Conservation (phyloP, 2,888 invertebrate species). For the Meta bourneti region DNA sequence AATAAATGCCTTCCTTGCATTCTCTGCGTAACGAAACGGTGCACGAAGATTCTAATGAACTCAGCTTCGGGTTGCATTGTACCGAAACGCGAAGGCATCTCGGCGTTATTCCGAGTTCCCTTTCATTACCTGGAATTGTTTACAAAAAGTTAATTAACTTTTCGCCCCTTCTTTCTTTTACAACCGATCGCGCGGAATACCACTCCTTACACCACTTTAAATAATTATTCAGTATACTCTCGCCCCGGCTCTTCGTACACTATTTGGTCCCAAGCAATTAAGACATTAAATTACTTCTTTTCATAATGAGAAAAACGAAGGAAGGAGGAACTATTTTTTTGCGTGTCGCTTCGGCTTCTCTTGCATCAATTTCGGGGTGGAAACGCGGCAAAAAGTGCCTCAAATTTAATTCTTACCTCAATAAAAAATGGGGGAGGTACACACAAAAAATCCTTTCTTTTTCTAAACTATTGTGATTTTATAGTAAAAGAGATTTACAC, state of each 20-base stretch:
- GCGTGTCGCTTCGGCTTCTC: not conserved
- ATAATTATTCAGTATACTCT: not conserved
- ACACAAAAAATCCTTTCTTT: not conserved
- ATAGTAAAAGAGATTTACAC: slow-evolving; percentile 31
- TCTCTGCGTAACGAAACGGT: not conserved
- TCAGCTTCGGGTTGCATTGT: not conserved
- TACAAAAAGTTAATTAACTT: slow-evolving; percentile 43
- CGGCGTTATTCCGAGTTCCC: not conserved
- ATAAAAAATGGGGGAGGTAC: not conserved
- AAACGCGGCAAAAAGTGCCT: slow-evolving; percentile 1
- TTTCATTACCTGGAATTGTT: slow-evolving; percentile 13
- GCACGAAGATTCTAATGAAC: not conserved
- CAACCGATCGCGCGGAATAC: not conserved
- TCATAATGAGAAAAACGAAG: slow-evolving; percentile 5
- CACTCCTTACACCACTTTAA: not conserved
- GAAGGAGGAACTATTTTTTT: not conserved
- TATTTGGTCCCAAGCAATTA: slow-evolving; percentile 32
- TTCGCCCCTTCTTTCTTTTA: not conserved
- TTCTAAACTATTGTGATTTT: slow-evolving; percentile 25
- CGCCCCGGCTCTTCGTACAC: not conserved
- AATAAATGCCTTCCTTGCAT: no score
- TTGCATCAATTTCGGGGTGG: not conserved
- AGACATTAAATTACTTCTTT: slow-evolving; percentile 59
- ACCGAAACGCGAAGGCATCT: not conserved
- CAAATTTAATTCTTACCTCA: slow-evolving; percentile 31